Conservation (phyloP, 2,888 invertebrate genomes). For the Cantharis lateralis region DNA sequence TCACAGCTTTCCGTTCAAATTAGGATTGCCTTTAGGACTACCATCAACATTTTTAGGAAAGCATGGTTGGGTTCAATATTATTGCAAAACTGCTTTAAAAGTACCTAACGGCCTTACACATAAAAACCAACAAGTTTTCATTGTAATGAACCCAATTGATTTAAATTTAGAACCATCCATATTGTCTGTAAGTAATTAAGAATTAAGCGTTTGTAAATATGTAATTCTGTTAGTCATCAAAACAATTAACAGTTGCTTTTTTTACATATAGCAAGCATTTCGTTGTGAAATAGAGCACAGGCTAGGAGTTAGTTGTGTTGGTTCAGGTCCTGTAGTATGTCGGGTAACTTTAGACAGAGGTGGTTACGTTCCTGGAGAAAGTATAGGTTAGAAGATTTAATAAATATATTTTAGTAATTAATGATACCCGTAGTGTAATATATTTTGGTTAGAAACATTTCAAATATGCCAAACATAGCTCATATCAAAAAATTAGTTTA, state of each 20-base stretch:
- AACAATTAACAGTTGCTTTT: background rate
- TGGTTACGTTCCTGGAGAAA: slow-evolving; percentile 94
- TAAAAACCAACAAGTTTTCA: slow-evolving; percentile 96
- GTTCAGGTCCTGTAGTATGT: slow-evolving; percentile 85
- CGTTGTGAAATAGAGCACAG: slow-evolving; percentile 91
- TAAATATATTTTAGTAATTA: background rate
- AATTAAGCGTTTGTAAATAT: background rate
- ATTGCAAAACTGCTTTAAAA: slow-evolving; percentile 85
- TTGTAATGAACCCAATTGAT: slow-evolving; percentile 95
- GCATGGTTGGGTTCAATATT: slow-evolving; percentile 95
- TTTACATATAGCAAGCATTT: slow-evolving; percentile 76
- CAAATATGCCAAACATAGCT: background rate
- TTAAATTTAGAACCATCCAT: slow-evolving; percentile 88
- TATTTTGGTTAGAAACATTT: background rate
- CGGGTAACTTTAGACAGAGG: slow-evolving; percentile 86
- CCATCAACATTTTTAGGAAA: slow-evolving; percentile 93
- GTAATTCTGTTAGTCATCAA: background rate
- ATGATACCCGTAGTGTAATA: background rate
- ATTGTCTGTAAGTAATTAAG: slow-evolving; percentile 71
- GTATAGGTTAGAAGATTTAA: slow-evolving; percentile 64
- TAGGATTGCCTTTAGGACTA: slow-evolving; percentile 85
- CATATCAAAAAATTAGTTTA: too few species aligned
- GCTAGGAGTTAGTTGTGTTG: slow-evolving; percentile 85
- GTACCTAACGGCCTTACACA: slow-evolving; percentile 90
- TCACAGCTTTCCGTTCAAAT: slow-evolving; percentile 92